These are phyloP conservation scores for Lithophane semibrunnea DNA, from an alignment of 2,888 invertebrate genomes.

Conservation along the genomic window DNA sequence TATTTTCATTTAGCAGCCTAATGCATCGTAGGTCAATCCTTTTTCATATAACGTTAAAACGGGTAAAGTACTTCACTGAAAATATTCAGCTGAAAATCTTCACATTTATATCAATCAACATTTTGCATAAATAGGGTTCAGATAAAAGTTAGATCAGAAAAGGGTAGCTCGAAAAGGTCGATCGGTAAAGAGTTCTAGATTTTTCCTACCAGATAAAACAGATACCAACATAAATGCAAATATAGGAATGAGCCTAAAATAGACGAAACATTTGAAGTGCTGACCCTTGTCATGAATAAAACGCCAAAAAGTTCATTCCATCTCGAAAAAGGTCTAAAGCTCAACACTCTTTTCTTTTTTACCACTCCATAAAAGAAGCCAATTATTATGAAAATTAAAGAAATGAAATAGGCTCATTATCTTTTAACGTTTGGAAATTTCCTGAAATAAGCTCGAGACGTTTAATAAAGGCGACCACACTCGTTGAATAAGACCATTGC, in stretches of 20 bases:
- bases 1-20: neutral
- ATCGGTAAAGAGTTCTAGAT: slow-evolving; percentile 45
- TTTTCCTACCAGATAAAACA: slow-evolving; percentile 29
- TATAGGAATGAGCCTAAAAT: slow-evolving; percentile 36
- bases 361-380: slow-evolving; percentile 42
- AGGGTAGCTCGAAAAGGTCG: slow-evolving; percentile 32
- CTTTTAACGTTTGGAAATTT: slow-evolving; percentile 56
- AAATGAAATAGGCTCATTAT: slow-evolving; percentile 60
- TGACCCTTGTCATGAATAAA: slow-evolving; percentile 55
- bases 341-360: slow-evolving; percentile 25
- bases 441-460: slow-evolving; percentile 47
- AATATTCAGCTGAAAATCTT: slow-evolving; percentile 10
- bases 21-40: neutral
- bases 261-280: slow-evolving; percentile 47
- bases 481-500: slow-evolving; percentile 70
- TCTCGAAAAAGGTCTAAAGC: slow-evolving; percentile 38
- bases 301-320: slow-evolving; percentile 35
- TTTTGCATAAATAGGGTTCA: slow-evolving; percentile 20
- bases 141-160: slow-evolving; percentile 25
- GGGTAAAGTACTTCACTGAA: neutral
- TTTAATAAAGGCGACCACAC: slow-evolving; percentile 71
- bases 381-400: slow-evolving; percentile 60
- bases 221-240: slow-evolving; percentile 50
- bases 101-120: slow-evolving; percentile 30
- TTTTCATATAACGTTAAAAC: neutral